Conservation (phyloP, 2,797 vertebrate genomes). For the Coregonus sp. region DNA sequence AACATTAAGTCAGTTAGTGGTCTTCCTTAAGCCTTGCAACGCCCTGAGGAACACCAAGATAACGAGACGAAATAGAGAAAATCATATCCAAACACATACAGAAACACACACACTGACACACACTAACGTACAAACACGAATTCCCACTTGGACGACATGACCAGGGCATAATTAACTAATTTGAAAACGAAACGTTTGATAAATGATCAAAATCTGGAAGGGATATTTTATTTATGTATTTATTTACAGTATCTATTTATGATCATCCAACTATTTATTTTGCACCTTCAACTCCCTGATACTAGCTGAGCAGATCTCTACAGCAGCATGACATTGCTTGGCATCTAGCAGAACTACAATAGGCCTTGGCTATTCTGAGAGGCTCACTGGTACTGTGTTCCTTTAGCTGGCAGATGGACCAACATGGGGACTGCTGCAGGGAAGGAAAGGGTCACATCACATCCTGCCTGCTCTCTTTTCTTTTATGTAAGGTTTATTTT, state of each 20-base stretch:
- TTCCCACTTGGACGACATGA: background rate
- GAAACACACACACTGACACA: constrained; percentile 8
- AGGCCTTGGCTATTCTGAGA: constrained; percentile 33
- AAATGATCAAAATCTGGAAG: background rate
- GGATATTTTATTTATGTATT: background rate
- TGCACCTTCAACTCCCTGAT: background rate
- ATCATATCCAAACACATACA: constrained; percentile 3
- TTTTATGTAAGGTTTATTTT: constrained; percentile 73
- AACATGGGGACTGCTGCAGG: constrained; percentile 59
- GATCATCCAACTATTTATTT: background rate
- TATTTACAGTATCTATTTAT: background rate
- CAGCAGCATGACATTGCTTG: background rate
- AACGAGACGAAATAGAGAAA: constrained; percentile 13
- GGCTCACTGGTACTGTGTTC: constrained; percentile 36
- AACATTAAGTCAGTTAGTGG: constrained; percentile 53
- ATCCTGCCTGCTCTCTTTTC: constrained; percentile 38
- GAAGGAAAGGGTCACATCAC: constrained; percentile 58
- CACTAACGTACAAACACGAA: constrained; percentile 3
- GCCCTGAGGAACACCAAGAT: constrained; percentile 47
- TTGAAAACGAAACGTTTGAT: background rate
- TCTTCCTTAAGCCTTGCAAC: constrained; percentile 25
- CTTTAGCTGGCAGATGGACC: constrained; percentile 65
- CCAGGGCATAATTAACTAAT: background rate
- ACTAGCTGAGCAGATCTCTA: background rate
- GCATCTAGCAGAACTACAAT: constrained; percentile 39